Evolutionary conservation across 2,797 vertebrate species (phyloP).

Genomic region (Ceryle rudis): DNA sequence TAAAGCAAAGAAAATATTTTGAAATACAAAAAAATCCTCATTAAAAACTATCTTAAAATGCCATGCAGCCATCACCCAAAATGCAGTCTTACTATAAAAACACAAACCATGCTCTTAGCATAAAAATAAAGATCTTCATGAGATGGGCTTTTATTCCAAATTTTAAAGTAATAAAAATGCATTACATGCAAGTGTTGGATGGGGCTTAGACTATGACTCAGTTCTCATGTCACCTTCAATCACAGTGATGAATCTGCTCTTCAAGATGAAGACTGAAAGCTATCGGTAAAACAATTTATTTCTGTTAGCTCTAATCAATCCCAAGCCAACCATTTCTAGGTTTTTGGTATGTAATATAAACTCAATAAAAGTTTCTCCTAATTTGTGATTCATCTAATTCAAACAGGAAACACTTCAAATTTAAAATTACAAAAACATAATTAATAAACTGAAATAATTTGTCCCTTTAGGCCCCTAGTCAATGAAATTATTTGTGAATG

Average conservation of each 20-base stretch:
- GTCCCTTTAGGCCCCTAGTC: background rate
- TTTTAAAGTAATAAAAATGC: constrained; percentile 42
- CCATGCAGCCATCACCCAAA: background rate
- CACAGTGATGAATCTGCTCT: background rate
- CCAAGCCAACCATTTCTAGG: background rate
- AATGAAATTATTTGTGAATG: background rate
- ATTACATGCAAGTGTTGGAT: constrained; percentile 21
- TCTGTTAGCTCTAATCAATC: constrained; percentile 14
- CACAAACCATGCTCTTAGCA: background rate
- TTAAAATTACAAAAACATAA: background rate
- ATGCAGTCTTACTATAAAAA: background rate
- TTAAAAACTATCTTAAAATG: background rate
- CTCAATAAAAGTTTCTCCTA: background rate
- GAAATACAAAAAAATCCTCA: background rate
- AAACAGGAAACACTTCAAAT: background rate
- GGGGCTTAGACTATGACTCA: constrained; percentile 32
- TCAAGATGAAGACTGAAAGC: background rate
- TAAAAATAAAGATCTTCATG: constrained; percentile 9
- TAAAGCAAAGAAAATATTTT: background rate
- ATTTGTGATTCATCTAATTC: background rate
- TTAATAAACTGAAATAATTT: background rate
- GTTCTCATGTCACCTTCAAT: constrained; percentile 42
- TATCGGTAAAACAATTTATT: background rate
- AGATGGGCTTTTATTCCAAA: background rate
- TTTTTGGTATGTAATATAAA: background rate